Base-by-base conservation (phyloP, 2,797 vertebrate species). In the Ispidina picta region DNA sequence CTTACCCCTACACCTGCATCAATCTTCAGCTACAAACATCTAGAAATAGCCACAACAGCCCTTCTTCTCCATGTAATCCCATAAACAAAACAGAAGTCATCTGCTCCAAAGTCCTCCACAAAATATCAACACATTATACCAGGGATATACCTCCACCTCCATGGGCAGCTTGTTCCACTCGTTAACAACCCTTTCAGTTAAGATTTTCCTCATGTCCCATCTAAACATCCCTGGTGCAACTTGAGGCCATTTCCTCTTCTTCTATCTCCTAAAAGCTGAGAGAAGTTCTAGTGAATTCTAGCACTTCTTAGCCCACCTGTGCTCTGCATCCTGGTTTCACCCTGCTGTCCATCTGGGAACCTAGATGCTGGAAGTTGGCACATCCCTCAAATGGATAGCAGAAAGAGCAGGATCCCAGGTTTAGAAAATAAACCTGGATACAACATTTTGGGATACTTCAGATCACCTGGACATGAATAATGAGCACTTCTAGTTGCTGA, bases 381-480 rank as follows among this genome's bases (percentile, higher is more conserved):
- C 7, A 43, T n/a, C 17, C n/a, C 41, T 83, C 35, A 74, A 8
- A 41, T 20, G 19, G 9, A 6, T 4, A 41, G 17, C 29, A 63
- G 59, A 78, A 84, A 4, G 9, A 3, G 1, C 19, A 35, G 29
- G 18, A 55, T 12, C 20, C 16, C n/a, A 65, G 6, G 25, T 44
- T 44, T 23, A 68, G 9, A 41, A 54, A 28, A 28, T 10, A 84
- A 86, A 74, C 13, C 12, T 33, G 37, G 31, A 71, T 52, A 14
- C 63, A 43, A 62, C 19, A 33, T 81, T 55, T 49, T 5, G 31
- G 43, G 28, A 25, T n/a, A 7, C 0, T 3, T 68, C 25, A 9
- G 14, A 54, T 56, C n/a, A 9, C 12, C 12, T 4, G 23, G 18
- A 23, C 13, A 6, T 0, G 0, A 28, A 29, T 7, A 8, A 3